Evolutionary conservation across 1,140 invertebrate genomes (phyloP).

Genomic region (Monochamus saltuarius): DNA sequence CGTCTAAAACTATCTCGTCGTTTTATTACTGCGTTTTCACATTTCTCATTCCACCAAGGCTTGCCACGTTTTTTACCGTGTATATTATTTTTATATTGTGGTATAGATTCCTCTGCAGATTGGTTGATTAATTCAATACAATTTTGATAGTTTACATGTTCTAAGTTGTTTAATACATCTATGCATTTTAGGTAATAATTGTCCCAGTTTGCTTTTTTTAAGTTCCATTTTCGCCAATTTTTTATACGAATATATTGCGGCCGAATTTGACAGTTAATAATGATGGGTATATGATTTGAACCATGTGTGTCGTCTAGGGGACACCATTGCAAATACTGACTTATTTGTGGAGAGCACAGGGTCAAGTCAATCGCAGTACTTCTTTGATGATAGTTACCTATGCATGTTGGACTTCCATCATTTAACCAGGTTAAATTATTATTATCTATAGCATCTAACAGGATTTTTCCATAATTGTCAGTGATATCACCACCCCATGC

Average conservation of each 20-base stretch:
- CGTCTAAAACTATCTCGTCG: neutral
- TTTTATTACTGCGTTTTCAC: neutral
- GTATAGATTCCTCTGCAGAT: neutral
- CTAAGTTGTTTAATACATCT: too few relatives aligned
- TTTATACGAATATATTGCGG: neutral
- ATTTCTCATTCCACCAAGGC: neutral
- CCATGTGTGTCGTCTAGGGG: neutral
- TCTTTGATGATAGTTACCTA: neutral
- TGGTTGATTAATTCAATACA: neutral
- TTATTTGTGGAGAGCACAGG: neutral
- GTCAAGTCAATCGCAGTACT: neutral
- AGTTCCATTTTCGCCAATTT: neutral
- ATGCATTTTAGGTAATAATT: too few relatives aligned
- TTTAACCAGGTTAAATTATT: slow-evolving; percentile 4
- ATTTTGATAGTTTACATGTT: neutral
- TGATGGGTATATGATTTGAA: too few relatives aligned
- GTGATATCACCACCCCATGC: neutral
- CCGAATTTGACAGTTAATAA: too few relatives aligned
- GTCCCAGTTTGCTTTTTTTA: neutral
- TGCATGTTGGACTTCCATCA: neutral
- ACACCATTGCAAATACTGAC: neutral
- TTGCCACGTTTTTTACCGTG: neutral
- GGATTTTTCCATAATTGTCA: neutral
- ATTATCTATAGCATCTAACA: slow-evolving; percentile 2
- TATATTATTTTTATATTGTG: neutral